These are phyloP conservation scores for Polia nebulosa DNA, from an alignment of 2,888 invertebrate genomes.

Conservation along the genomic window DNA sequence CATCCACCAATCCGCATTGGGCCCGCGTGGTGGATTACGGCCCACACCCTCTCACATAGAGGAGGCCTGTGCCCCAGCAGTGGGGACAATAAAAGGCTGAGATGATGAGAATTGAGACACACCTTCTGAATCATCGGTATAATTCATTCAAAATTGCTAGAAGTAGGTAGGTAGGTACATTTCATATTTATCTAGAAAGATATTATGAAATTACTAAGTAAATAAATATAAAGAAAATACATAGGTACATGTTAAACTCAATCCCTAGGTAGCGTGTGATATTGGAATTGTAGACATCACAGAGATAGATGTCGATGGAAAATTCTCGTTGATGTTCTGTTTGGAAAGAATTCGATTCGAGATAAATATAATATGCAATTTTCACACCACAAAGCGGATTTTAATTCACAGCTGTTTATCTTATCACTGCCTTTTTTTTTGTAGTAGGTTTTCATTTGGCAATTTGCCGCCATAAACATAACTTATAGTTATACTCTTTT, in stretches of 20 bases:
- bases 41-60: no score
- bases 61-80: no score
- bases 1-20: no score
- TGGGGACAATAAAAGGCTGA: conserved; percentile 1
- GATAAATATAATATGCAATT: background rate
- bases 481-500: background rate
- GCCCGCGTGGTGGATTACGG: no score
- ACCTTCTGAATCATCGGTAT: conserved; percentile 14
- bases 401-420: background rate
- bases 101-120: conserved; percentile 5
- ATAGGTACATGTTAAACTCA: background rate
- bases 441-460: background rate
- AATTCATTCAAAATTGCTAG: background rate
- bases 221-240: background rate
- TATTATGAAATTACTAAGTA: background rate
- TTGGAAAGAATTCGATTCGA: background rate
- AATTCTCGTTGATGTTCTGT: background rate
- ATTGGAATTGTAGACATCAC: background rate
- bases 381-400: background rate
- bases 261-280: background rate
- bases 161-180: no score
- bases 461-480: background rate
- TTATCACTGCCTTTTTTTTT: no score
- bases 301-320: background rate
- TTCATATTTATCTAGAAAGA: background rate